Conservation (phyloP, 1,140 invertebrate species). For the Drosophila leontia region DNA sequence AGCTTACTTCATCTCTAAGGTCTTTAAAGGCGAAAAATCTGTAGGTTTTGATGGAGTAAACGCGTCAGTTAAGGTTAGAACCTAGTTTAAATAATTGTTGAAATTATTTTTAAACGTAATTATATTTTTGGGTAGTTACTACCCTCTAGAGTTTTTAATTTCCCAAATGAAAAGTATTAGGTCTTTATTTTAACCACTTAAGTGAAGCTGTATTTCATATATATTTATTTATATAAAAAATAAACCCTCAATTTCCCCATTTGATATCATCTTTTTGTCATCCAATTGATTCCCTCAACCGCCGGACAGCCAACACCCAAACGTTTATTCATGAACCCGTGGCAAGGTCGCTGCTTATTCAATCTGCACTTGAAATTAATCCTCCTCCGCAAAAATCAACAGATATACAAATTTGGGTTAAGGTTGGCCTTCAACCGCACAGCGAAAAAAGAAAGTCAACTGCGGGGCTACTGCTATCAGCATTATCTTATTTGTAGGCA, state of each 20-base stretch:
- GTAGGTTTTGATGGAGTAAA: neutral
- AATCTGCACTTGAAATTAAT: conserved; percentile 73
- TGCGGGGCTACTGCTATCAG: conserved; percentile 48
- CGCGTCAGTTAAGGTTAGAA: neutral
- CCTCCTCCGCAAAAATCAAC: conserved; percentile 46
- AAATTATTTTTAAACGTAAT: neutral
- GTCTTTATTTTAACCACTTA: neutral
- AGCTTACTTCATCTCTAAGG: neutral
- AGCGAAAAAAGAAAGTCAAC: conserved; percentile 57
- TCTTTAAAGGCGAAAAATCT: neutral
- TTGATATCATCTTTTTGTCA: conserved; percentile 11
- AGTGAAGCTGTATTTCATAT: neutral
- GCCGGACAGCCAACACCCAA: conserved; percentile 1
- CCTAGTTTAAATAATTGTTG: too few relatives aligned
- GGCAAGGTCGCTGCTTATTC: conserved; percentile 46
- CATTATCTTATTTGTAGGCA: conserved; percentile 47
- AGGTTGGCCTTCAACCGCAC: conserved; percentile 57
- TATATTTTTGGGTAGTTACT: too few relatives aligned
- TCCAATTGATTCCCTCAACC: conserved; percentile 9
- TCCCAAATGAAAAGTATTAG: neutral
- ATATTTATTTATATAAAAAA: neutral
- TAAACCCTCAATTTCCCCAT: neutral
- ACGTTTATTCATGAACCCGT: conserved; percentile 12
- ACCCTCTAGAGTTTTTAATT: neutral
- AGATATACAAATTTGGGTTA: conserved; percentile 63